Evolutionary conservation across 2,797 vertebrate species (phyloP).

Genomic region (Cirrhinus molitorella): DNA sequence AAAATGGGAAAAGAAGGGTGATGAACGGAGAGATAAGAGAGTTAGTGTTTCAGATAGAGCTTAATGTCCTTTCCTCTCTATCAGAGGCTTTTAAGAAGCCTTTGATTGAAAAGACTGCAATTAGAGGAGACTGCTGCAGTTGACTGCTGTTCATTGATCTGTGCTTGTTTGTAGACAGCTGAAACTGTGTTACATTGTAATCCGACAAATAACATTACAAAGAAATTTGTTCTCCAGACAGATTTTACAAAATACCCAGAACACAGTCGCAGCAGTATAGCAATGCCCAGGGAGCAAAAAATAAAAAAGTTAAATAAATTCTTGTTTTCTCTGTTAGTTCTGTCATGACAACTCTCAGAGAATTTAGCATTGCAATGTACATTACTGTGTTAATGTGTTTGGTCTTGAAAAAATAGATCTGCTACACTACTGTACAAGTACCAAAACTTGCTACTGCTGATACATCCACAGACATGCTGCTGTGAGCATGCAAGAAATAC

Average conservation of each 20-base stretch:
- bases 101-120: slow-evolving; percentile 3
- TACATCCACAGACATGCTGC: no score
- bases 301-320: no score
- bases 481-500: no score
- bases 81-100: slow-evolving; percentile 14
- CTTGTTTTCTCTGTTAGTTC: no score
- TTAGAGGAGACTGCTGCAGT: slow-evolving; percentile 23
- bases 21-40: slow-evolving; percentile 21
- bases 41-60: slow-evolving; percentile 18
- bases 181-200: slow-evolving; percentile 20
- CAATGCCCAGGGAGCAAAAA: background rate
- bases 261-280: background rate
- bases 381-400: no score
- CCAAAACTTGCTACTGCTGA: no score
- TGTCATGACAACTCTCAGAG: no score
- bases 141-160: slow-evolving; percentile 20
- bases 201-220: slow-evolving; percentile 14
- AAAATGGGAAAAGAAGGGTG: background rate
- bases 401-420: no score
- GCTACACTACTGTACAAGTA: no score
- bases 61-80: slow-evolving; percentile 3
- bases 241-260: background rate
- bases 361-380: no score
- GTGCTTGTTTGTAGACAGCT: slow-evolving; percentile 15
- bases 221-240: background rate